Evolutionary conservation across 2,797 vertebrate genomes (phyloP), one percentile per base, ranked within the genome.

Genomic region (Bovichtus variegatus): DNA sequence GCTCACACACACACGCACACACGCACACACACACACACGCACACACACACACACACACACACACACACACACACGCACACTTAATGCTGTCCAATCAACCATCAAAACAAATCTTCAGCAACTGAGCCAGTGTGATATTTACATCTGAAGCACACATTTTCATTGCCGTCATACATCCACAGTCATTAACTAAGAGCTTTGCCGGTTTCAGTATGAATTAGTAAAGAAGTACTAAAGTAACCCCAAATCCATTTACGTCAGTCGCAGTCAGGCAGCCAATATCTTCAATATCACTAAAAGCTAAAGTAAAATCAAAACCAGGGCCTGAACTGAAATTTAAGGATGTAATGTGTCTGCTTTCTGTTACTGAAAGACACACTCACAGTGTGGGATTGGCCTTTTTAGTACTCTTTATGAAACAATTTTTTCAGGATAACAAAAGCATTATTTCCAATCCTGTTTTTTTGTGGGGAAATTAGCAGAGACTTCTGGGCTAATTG

Each of bases 261-360:
- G 71, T 60, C 43, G 81, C 23, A 40, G 27, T 64, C 18, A 16
- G 47, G 59, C 61, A 41, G 57, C 64, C 72, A 71, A 76, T 49
- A 78, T 60, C 49, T 60, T 86, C 40, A 88, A 80, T 83, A 72
- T 78, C 15, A 62, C 71, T 87, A 85, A 90, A 87, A 87, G 80
- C 61, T 46, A 16, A 74, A 65, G 18, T 74, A 21, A 79, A 51
- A 78, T 57, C 40, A 59, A 85, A 81, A 70, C 21, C 36, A 60
- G 9, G 31, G 4, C 31, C 19, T 36, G 1, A 54, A 49, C 13
- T 57, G 29, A 67, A 60, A 74, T 31, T 12, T 40, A 38, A 34
- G 23, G 9, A 44, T 57, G 27, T 9, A 4, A 67, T 49, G 64
- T 4, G 5, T 59, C 25, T 70, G 75, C 10, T 31, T 62, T 70